Conservation (phyloP, 2,113 vertebrate species). For the Butorides virescens region DNA sequence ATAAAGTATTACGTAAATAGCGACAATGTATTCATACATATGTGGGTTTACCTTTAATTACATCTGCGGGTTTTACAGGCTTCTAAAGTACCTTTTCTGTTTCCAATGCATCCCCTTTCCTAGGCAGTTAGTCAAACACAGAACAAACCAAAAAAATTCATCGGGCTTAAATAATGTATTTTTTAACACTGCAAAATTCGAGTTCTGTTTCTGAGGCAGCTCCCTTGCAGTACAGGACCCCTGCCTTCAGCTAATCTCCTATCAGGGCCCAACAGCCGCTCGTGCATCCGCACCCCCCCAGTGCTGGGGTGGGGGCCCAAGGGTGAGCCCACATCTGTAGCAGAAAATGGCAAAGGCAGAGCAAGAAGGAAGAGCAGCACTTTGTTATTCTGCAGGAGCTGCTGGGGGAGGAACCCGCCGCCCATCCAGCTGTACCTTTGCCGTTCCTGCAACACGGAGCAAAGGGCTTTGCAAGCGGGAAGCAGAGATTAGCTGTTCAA, state of each 20-base stretch:
- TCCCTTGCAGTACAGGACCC: neutral
- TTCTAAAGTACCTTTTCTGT: neutral
- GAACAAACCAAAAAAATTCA: neutral
- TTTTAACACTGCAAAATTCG: neutral
- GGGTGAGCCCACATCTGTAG: neutral
- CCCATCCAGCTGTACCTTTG: neutral
- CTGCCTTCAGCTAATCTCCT: constrained; percentile 21
- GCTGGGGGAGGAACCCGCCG: neutral
- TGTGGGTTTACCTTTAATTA: constrained; percentile 15
- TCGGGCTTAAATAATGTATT: neutral
- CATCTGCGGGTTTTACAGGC: neutral
- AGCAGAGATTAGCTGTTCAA: neutral
- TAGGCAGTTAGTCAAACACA: neutral
- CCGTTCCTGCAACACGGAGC: neutral
- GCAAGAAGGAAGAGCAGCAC: neutral
- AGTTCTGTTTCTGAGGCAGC: neutral
- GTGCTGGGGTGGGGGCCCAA: neutral
- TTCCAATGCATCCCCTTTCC: neutral
- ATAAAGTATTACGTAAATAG: neutral
- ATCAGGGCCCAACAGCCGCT: neutral
- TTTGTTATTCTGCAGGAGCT: neutral
- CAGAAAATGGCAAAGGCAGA: neutral
- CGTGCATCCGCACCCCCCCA: neutral
- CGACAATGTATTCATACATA: neutral
- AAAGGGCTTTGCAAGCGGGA: neutral